Evolutionary conservation across 2,888 invertebrate species (phyloP), one percentile per base, ranked within the genome.

Genomic region (Neoascia interrupta): DNA sequence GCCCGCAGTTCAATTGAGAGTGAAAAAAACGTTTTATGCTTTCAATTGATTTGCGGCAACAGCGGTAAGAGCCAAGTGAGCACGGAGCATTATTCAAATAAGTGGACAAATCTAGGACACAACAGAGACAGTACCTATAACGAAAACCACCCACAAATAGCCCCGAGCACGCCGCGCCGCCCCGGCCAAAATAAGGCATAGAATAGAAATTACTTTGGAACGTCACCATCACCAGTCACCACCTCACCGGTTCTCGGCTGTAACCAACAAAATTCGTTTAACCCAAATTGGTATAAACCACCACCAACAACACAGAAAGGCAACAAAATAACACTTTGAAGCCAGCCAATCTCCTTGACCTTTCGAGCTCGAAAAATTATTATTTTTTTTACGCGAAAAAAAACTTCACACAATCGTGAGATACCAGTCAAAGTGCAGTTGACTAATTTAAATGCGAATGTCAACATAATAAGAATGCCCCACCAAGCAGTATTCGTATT

Each of bases 41-140:
- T 37, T 26, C 31, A 45, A 66, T n/a, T 66, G 45, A 73, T 66
- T 73, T 66, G 66, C 58, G 66, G 19, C 11, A 49, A n/a, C n/a
- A n/a, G n/a, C n/a, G n/a, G n/a, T n/a, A n/a, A n/a, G n/a, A n/a
- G 51, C 66, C 66, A 15, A 74, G 60, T 53, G 73, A 53, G 31
- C 39, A 68, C 68, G 47, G 26, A 68, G 41, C 36, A 47, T 47
- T 61, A 68, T 68, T 68, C 41, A 68, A 53, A 68, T 60, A 51
- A 41, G 45, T 51, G 39, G 54, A 39, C 68, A 60, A 47, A 68
- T 74, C 60, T 73, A 45, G 73, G 73, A 73, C 73, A 31, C 36
- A 61, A 69, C 34, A 58, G 51, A 63, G 23, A 58, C 43, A n/a
- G n/a, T n/a, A n/a, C n/a, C n/a, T n/a, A n/a, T n/a, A n/a, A n/a